Percentiles rank a stretch among this genome's conserved stretches.
Conservation (phyloP, 1,140 invertebrate species). For the Drosophila chauvacae region DNA sequence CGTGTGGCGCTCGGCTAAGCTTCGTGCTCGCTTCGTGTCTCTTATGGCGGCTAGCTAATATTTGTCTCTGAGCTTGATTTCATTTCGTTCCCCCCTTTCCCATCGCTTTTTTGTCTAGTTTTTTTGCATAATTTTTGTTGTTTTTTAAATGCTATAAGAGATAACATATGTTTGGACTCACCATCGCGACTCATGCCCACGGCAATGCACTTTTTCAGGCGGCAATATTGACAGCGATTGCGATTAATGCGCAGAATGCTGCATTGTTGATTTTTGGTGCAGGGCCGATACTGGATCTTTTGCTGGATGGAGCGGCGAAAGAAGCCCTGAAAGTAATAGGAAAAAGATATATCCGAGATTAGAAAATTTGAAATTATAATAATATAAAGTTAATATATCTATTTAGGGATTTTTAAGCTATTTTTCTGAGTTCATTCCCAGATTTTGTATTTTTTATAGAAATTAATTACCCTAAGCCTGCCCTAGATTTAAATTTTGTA, state of each 20-base stretch:
- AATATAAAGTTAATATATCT: not conserved
- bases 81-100: not conserved
- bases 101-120: not conserved
- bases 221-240: slow-evolving; percentile 98
- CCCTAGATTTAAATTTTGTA: not conserved
- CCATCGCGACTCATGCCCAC: slow-evolving; percentile 99
- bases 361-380: not conserved
- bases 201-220: slow-evolving; percentile 98
- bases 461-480: not conserved
- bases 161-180: slow-evolving; percentile 86
- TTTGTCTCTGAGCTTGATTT: slow-evolving; percentile 42
- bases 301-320: slow-evolving; percentile 97
- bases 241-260: slow-evolving; percentile 98
- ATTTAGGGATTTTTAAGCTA: not conserved
- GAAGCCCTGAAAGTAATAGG: slow-evolving; percentile 89
- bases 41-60: slow-evolving; percentile 7
- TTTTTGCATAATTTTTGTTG: slow-evolving; percentile 18
- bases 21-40: slow-evolving; percentile 14
- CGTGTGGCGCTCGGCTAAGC: slow-evolving; percentile 21
- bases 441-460: not conserved
- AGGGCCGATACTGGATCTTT: slow-evolving; percentile 98
- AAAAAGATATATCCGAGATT: slow-evolving; percentile 55
- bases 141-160: not conserved
- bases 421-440: not conserved
- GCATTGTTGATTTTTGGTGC: slow-evolving; percentile 99